phyloP scores from a whole-genome alignment of 1,140 invertebrate species.

The Drosophila bipectinata region DNA sequence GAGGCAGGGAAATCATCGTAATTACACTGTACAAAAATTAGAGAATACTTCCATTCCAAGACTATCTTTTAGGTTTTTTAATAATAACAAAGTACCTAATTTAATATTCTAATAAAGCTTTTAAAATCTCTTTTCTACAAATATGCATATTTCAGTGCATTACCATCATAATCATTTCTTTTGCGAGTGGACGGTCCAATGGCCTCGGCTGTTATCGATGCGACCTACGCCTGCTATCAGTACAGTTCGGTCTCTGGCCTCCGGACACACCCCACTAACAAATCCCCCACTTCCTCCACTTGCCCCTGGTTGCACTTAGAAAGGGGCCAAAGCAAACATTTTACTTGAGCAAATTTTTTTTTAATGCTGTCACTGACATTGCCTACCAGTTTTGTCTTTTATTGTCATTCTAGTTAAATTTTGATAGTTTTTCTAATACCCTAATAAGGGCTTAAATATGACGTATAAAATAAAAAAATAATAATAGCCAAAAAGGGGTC shows the following conservation, averaged over 20 bases:
- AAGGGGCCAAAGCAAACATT: constrained; percentile 70
- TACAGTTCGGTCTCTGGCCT: constrained; percentile 53
- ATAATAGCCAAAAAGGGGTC: too few species aligned
- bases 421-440: constrained; percentile 5
- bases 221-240: constrained; percentile 46
- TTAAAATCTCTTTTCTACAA: too few species aligned
- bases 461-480: too few species aligned
- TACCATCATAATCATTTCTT: constrained; percentile 29
- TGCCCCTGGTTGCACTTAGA: constrained; percentile 60
- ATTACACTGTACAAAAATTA: constrained; percentile 4
- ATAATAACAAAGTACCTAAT: too few species aligned
- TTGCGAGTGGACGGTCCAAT: constrained; percentile 54
- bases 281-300: background rate
- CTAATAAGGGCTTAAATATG: background rate
- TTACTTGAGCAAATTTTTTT: constrained; percentile 74
- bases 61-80: background rate
- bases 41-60: background rate
- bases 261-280: background rate
- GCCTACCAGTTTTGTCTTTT: constrained; percentile 14
- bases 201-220: constrained; percentile 74
- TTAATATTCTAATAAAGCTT: too few species aligned
- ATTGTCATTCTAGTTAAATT: constrained; percentile 5
- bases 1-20: constrained; percentile 41
- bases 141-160: background rate
- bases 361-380: constrained; percentile 23